These are phyloP conservation scores for Pyrgus malvae DNA, from an alignment of 2,888 invertebrate genomes.

Conservation along the genomic window DNA sequence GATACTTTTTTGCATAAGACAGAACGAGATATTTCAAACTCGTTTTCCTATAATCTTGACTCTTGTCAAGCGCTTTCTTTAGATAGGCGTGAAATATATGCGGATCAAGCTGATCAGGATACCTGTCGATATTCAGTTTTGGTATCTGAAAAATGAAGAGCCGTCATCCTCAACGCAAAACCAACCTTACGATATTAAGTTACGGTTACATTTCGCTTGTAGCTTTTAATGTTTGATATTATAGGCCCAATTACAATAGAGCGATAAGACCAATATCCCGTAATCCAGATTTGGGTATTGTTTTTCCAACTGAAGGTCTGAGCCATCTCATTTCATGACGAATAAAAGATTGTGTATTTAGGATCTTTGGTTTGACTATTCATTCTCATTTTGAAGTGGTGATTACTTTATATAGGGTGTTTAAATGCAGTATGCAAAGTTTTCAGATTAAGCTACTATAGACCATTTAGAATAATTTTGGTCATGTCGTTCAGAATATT, in stretches of 20 bases:
- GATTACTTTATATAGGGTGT: constrained; percentile 1
- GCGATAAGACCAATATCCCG: constrained; percentile 21
- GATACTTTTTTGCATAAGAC: too few relatives aligned
- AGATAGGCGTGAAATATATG: constrained; percentile 14
- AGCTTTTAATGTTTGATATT: constrained; percentile 12
- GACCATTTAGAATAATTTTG: too few relatives aligned
- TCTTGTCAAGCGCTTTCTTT: constrained; percentile 10
- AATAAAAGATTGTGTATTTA: constrained; percentile 21
- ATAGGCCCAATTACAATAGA: constrained; percentile 21
- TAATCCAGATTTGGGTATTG: constrained; percentile 26
- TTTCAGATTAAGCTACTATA: too few relatives aligned
- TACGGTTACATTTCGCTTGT: neutral
- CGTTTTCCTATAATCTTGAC: constrained; percentile 4
- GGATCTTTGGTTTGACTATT: constrained; percentile 11
- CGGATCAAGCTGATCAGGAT: constrained; percentile 7
- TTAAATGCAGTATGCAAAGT: neutral
- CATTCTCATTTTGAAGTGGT: constrained; percentile 1
- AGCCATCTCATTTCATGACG: constrained; percentile 6
- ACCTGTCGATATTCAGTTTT: constrained; percentile 10
- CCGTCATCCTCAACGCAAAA: neutral
- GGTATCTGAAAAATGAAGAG: neutral
- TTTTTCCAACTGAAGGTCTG: constrained; percentile 21
- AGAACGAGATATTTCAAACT: neutral
- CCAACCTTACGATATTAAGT: neutral
- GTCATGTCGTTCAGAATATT: too few relatives aligned